Evolutionary conservation across 2,797 vertebrate genomes (phyloP), one percentile per base, ranked within the genome.

Genomic region (Helicolenus hilgendorfi): DNA sequence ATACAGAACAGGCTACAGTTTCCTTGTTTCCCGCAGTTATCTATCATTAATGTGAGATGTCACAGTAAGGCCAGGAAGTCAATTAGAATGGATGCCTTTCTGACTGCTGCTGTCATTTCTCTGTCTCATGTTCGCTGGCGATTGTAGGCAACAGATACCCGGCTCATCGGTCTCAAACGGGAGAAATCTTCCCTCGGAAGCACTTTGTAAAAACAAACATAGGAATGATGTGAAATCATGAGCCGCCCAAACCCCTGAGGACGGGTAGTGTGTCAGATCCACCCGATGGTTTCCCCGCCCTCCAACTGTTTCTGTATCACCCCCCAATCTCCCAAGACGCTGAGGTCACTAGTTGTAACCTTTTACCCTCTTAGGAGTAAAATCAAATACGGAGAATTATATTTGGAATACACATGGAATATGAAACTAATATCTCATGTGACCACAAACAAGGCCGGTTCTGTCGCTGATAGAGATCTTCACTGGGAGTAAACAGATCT

Each of bases 31-130:
- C 92, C 79, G 83, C 92, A 94, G 92, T 93, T 94, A 93, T 96
- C 94, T 78, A 92, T 96, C 93, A 94, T 92, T 93, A 88, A 94
- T 93, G 85, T 62, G 76, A 87, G 89, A 94, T 94, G 94, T 94
- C 88, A 93, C 74, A 35, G 86, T 67, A 49, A 91, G 91, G 94
- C 84, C 95, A 96, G 94, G 93, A 97, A 97, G 96, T 97, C 97
- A 97, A 97, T 97, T 96, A 95, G 79, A 95, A 96, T 91, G 86
- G 93, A 96, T 96, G 95, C 79, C 91, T 96, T 95, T 95, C 87
- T 87, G 92, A 93, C 88, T 73, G 76, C 62, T 63, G 65, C 90
- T 89, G 93, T 95, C 92, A 92, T 96, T 91, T 82, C 91, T 95
- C 92, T 80, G 90, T 94, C 94, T 96, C 95, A 68, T 93, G 95